Evolutionary conservation across 2,113 vertebrate genomes (phyloP).

Genomic region (Pimephales promelas): DNA sequence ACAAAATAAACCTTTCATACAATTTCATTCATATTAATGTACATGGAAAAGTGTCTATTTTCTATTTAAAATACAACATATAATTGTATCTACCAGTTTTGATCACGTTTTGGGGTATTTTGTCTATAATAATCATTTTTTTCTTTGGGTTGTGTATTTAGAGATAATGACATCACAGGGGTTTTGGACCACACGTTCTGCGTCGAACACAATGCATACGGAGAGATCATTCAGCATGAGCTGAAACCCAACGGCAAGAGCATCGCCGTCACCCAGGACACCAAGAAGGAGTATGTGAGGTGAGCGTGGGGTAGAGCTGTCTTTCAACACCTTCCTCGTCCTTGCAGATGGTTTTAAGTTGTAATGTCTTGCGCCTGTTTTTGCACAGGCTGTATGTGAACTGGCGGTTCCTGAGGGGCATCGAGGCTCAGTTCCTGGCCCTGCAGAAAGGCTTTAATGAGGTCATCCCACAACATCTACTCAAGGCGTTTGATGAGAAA

Average conservation of each 20-base stretch:
- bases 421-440: constrained; percentile 97
- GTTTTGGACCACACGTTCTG: constrained; percentile 99
- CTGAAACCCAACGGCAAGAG: constrained; percentile 98
- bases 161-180: constrained; percentile 97
- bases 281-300: constrained; percentile 98
- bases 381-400: constrained; percentile 90
- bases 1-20: neutral
- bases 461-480: constrained; percentile 97
- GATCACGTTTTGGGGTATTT: neutral
- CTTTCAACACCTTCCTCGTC: accelerated
- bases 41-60: neutral
- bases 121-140: neutral
- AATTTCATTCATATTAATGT: neutral
- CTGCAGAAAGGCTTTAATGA: constrained; percentile 99
- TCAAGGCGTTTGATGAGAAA: constrained; percentile 98
- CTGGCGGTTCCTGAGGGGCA: constrained; percentile 98
- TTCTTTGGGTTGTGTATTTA: constrained; percentile 63
- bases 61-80: neutral
- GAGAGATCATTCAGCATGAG: constrained; percentile 98
- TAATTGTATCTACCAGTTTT: neutral
- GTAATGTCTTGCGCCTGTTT: neutral
- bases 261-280: constrained; percentile 93
- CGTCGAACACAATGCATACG: constrained; percentile 96
- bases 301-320: constrained; percentile 52
- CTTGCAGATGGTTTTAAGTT: neutral